A percentile compares a stretch with the other conserved stretches of the same genome.
Evolutionary conservation across 2,888 invertebrate genomes (phyloP).

Genomic region (Rotaria magnacalcarata): DNA sequence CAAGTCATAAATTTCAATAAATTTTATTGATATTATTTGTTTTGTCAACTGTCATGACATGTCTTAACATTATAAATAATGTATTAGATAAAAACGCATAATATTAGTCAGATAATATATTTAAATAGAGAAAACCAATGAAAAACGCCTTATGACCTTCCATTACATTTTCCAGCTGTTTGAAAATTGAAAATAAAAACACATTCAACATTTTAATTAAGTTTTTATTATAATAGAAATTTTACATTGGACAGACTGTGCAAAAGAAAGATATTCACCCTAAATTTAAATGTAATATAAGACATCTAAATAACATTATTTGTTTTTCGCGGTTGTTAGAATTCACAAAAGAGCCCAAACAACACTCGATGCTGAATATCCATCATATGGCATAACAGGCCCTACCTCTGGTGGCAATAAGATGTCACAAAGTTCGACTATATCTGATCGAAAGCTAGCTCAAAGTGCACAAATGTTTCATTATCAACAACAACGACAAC

Average conservation of each 20-base stretch:
- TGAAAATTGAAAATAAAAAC: too few relatives aligned
- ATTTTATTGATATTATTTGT: background rate
- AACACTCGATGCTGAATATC: conserved; percentile 87
- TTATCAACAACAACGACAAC: conserved; percentile 98
- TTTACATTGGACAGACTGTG: too few relatives aligned
- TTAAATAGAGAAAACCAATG: too few relatives aligned
- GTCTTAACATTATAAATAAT: too few relatives aligned
- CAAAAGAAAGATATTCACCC: too few relatives aligned
- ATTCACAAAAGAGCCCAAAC: conserved; percentile 80
- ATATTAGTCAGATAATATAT: too few relatives aligned
- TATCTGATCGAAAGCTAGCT: conserved; percentile 77
- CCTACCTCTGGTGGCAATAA: conserved; percentile 61
- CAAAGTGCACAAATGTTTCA: conserved; percentile 99
- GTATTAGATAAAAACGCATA: too few relatives aligned
- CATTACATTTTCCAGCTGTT: too few relatives aligned
- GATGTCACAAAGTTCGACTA: background rate
- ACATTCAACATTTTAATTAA: too few relatives aligned
- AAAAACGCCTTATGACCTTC: too few relatives aligned
- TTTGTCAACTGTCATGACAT: background rate
- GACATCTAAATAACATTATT: background rate
- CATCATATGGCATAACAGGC: conserved; percentile 90
- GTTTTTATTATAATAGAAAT: too few relatives aligned
- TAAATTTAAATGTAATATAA: too few relatives aligned
- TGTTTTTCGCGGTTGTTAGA: conserved; percentile 61
- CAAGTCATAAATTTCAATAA: background rate